These are phyloP conservation scores for Pilophorus perplexus DNA, from an alignment of 2,888 invertebrate species.

Conservation along the genomic window DNA sequence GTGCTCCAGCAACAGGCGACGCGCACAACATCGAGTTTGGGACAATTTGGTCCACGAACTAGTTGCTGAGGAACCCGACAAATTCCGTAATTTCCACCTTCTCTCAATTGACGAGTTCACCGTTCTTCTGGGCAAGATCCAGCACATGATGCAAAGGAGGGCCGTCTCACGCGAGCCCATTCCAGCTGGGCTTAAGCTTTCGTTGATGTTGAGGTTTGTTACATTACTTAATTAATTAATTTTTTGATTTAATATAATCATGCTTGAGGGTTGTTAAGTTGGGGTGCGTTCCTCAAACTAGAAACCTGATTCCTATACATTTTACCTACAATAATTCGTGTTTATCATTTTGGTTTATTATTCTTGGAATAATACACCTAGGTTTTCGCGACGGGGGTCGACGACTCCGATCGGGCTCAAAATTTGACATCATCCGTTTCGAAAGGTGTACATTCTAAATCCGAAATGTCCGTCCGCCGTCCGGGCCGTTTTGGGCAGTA, in stretches of 20 bases:
- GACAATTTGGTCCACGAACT: neutral
- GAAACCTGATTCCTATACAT: no score
- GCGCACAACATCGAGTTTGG: neutral
- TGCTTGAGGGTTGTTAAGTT: no score
- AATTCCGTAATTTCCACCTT: neutral
- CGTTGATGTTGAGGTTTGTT: conserved; percentile 1
- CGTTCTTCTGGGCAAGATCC: conserved; percentile 6
- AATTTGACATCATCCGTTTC: no score
- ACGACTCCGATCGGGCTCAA: no score
- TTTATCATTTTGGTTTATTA: no score
- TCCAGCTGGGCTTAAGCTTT: neutral
- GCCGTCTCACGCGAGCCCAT: conserved; percentile 3
- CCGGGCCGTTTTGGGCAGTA: no score
- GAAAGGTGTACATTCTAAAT: no score
- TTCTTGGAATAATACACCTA: no score
- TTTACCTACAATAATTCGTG: no score
- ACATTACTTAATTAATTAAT: conserved; percentile 1
- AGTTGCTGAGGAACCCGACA: neutral
- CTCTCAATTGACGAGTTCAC: neutral
- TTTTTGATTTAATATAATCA: neutral
- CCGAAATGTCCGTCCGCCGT: no score
- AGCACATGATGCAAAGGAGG: neutral
- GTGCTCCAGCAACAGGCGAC: neutral
- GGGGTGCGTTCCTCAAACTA: no score
- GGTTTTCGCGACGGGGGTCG: no score